These are phyloP conservation scores for Ammodytes dubius DNA, from an alignment of 2,113 vertebrate species.

Conservation along the genomic window DNA sequence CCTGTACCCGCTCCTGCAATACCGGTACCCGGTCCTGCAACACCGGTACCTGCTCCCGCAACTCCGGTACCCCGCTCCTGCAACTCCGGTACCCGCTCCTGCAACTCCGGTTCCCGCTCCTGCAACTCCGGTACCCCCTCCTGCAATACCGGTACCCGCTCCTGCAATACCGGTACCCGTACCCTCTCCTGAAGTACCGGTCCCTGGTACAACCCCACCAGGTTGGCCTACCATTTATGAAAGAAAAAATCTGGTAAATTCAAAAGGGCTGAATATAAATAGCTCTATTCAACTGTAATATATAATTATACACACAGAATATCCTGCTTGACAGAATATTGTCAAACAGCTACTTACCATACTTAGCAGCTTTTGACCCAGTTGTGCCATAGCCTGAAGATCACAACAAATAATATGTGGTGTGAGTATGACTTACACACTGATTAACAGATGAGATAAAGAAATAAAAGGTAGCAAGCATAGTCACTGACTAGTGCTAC, in stretches of 20 bases:
- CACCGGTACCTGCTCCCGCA: slow-evolving; percentile 32
- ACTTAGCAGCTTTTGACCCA: slow-evolving; percentile 80
- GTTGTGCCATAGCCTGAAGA: slow-evolving; percentile 67
- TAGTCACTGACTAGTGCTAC: neutral
- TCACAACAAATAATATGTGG: slow-evolving; percentile 22
- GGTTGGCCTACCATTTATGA: slow-evolving; percentile 64
- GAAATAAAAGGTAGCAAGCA: neutral
- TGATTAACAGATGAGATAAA: neutral
- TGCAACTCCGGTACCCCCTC: neutral
- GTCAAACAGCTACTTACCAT: slow-evolving; percentile 62
- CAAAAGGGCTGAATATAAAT: neutral
- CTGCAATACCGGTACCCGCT: neutral
- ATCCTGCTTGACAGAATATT: neutral
- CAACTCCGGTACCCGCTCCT: slow-evolving; percentile 33
- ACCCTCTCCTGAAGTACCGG: slow-evolving; percentile 6
- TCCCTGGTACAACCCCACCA: slow-evolving; percentile 55
- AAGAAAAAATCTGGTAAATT: neutral
- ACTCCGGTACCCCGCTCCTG: slow-evolving; percentile 25
- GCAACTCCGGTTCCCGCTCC: slow-evolving; percentile 11
- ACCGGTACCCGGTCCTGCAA: slow-evolving; percentile 9
- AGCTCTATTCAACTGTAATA: neutral
- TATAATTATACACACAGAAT: neutral
- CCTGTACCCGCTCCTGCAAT: neutral
- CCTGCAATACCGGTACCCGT: neutral
- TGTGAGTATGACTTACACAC: neutral